These are phyloP conservation scores for Trachops cirrhosus DNA, from an alignment of 2,797 vertebrate genomes.

Conservation along the genomic window DNA sequence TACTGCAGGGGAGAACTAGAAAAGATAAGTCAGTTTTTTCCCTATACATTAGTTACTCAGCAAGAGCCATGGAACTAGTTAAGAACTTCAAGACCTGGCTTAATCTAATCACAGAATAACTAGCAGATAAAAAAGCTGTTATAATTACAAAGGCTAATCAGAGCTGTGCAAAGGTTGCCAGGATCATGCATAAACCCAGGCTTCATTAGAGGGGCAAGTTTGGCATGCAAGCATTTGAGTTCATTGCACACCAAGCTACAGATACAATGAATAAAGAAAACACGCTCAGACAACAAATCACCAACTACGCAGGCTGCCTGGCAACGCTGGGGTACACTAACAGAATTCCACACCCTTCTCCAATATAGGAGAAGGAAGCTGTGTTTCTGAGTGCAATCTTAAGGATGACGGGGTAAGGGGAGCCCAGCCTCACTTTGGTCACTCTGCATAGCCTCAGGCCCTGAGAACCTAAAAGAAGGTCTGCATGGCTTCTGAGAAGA, in stretches of 20 bases:
- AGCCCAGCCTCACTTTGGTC: not conserved
- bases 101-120: slow-evolving; percentile 22
- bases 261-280: not conserved
- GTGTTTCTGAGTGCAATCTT: not conserved
- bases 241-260: not conserved
- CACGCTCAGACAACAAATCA: not conserved
- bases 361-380: not conserved
- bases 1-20: not conserved
- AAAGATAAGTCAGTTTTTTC: not conserved
- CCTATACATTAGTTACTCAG: not conserved
- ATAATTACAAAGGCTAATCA: not conserved
- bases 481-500: not conserved
- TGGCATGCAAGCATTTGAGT: not conserved
- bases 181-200: not conserved
- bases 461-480: not conserved
- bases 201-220: not conserved
- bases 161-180: not conserved
- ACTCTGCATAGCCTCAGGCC: not conserved
- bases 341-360: not conserved
- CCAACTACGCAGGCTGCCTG: not conserved
- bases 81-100: not conserved
- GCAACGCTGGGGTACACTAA: not conserved
- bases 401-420: not conserved
- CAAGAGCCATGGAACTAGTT: not conserved
- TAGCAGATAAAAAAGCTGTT: not conserved